These are phyloP conservation scores for Crocallis elinguaria DNA, from an alignment of 2,888 invertebrate genomes.

Conservation along the genomic window DNA sequence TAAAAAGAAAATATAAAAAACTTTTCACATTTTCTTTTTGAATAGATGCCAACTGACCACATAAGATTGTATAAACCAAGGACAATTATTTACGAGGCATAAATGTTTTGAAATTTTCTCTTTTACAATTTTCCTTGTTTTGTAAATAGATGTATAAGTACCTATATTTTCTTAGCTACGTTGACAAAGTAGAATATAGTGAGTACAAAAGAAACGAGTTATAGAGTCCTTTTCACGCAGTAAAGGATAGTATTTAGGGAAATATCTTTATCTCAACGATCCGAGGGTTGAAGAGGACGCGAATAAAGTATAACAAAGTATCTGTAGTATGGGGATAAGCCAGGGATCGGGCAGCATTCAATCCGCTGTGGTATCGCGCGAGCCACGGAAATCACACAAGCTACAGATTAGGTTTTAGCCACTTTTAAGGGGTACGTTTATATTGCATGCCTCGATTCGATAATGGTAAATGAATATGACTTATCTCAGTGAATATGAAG, in stretches of 20 bases:
- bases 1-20: not conserved
- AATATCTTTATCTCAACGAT: conserved; percentile 55
- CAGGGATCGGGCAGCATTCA: conserved; percentile 70
- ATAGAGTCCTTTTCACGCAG: not conserved
- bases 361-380: conserved; percentile 68
- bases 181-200: conserved; percentile 15
- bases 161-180: not conserved
- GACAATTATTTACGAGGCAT: too few relatives aligned
- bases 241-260: conserved; percentile 52
- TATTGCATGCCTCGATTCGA: not conserved
- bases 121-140: not conserved
- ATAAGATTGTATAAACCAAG: too few relatives aligned
- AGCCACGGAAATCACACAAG: conserved; percentile 64
- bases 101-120: too few relatives aligned
- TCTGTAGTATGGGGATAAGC: conserved; percentile 71
- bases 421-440: conserved; percentile 15
- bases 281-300: conserved; percentile 45
- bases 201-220: not conserved
- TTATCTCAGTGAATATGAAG: too few relatives aligned
- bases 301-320: conserved; percentile 68
- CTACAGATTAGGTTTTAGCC: conserved; percentile 48
- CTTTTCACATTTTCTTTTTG: not conserved
- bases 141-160: not conserved
- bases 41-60: too few relatives aligned
- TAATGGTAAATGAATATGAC: not conserved